Percentiles rank a stretch among this genome's conserved stretches.
phyloP scores from a whole-genome alignment of 2,113 vertebrate species.

The Scophthalmus maximus region DNA sequence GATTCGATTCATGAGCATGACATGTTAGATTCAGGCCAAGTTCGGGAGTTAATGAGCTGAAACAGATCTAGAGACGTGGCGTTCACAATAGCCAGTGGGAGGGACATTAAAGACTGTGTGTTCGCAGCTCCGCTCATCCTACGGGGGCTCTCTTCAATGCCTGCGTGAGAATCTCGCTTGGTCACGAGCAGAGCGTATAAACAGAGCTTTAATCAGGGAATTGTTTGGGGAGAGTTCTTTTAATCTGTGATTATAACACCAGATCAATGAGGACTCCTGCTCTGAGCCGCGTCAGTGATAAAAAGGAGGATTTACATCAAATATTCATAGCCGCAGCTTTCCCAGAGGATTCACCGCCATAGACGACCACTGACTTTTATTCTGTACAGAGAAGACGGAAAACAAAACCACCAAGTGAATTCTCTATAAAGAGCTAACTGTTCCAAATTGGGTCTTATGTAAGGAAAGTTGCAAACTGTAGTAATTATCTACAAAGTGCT shows the following conservation, averaged over 20 bases:
- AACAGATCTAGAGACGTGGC: conserved; percentile 76
- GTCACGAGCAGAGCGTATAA: conserved; percentile 62
- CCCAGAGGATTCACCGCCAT: conserved; percentile 70
- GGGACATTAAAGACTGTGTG: conserved; percentile 66
- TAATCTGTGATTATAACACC: conserved; percentile 82
- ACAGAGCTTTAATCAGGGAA: conserved; percentile 79
- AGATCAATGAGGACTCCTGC: conserved; percentile 81
- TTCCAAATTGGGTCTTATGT: conserved; percentile 51
- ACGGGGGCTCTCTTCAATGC: conserved; percentile 52
- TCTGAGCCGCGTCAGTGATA: conserved; percentile 75
- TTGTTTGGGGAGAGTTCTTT: conserved; percentile 79
- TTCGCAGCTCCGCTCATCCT: conserved; percentile 53
- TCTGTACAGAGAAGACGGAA: conserved; percentile 57
- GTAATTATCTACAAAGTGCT: conserved; percentile 60
- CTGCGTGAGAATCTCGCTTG: conserved; percentile 47
- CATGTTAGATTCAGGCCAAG: conserved; percentile 77
- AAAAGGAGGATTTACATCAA: conserved; percentile 82
- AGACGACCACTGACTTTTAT: conserved; percentile 66
- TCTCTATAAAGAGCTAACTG: conserved; percentile 36
- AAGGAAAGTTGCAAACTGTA: conserved; percentile 49
- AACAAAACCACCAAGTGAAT: conserved; percentile 56
- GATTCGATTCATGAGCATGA: conserved; percentile 78
- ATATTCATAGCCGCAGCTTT: conserved; percentile 78
- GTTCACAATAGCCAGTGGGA: conserved; percentile 65
- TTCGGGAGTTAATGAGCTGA: conserved; percentile 84